Conservation (phyloP, 2,113 vertebrate genomes). For the Castor canadensis region DNA sequence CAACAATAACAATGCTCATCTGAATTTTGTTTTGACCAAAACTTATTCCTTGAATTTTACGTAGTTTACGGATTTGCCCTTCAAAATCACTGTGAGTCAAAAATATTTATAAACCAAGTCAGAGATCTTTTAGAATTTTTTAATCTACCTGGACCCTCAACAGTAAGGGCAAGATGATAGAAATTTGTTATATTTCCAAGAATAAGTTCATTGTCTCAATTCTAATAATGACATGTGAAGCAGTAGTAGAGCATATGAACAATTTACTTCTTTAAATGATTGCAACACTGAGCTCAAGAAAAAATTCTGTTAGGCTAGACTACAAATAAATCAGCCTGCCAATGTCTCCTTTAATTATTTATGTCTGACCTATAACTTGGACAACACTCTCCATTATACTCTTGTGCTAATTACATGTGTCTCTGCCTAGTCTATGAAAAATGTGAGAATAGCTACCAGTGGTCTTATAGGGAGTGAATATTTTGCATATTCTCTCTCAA, state of each 20-base stretch:
- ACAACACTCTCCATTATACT: background rate
- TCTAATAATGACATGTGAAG: background rate
- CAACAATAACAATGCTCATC: background rate
- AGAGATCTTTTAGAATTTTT: background rate
- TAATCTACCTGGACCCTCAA: background rate
- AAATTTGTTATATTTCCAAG: background rate
- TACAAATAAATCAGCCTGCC: background rate
- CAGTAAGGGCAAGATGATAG: background rate
- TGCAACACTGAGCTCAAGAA: background rate
- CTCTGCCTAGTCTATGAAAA: background rate
- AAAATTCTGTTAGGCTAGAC: background rate
- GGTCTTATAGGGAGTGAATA: background rate
- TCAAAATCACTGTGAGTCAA: background rate
- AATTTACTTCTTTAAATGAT: background rate
- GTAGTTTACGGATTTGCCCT: background rate
- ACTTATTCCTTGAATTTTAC: conserved; percentile 8
- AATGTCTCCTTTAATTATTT: background rate
- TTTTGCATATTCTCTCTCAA: too few species aligned
- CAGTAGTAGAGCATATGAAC: background rate
- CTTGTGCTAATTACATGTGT: background rate
- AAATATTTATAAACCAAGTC: conserved; percentile 18
- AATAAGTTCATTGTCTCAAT: background rate
- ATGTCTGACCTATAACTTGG: background rate
- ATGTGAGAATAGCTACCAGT: background rate
- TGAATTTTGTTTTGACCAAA: background rate